Base-by-base conservation (phyloP, 2,888 invertebrate genomes). In the Netelia inedita region DNA sequence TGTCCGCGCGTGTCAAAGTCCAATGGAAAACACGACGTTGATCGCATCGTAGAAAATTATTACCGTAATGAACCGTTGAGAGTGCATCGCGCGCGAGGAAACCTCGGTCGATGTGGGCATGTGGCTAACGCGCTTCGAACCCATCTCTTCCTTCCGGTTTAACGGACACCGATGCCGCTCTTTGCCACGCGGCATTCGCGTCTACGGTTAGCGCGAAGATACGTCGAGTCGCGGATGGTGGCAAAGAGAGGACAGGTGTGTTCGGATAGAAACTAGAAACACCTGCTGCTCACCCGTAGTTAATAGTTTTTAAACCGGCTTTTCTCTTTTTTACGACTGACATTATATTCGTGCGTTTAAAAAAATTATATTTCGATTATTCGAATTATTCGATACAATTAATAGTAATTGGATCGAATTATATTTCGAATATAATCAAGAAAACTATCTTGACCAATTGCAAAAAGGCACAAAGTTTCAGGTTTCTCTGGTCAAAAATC, bases 91-190 rank as follows among this genome's bases (percentile, higher is more conserved):
- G 78, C 79, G 82, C 57, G 73, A 80, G 72, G 79, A 46, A 46
- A 14, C 46, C 46, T 46, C 46, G 14, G 46, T 14, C 46, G 46
- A 19, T 57, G 68, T 41, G 79, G 63, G 21, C 79, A 50, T 65
- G 76, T 75, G 82, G 78, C 71, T 71, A 28, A 74, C 23, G 68
- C 73, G 73, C 72, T 53, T 14, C 72, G 53, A 68, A 57, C 61
- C 16, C 6, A 46, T 79, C 78, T 83, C 82, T 82, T 76, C 79
- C 83, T 86, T 84, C 84, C 83, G 83, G 84, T 79, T 83, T 83
- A 79, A 83, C 82, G 83, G 85, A 86, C 6, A 85, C 85, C 80
- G 83, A 85, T 84, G 84, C 71, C 14, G 16, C 41, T 35, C 35
- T 35, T 35, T 35, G 35, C 35, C 35, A 35, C 35, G 6, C 55